A percentile compares a stretch with the other conserved stretches of the same genome.
phyloP scores from a whole-genome alignment of 2,797 vertebrate species.

The Alcedo quadribrachys region DNA sequence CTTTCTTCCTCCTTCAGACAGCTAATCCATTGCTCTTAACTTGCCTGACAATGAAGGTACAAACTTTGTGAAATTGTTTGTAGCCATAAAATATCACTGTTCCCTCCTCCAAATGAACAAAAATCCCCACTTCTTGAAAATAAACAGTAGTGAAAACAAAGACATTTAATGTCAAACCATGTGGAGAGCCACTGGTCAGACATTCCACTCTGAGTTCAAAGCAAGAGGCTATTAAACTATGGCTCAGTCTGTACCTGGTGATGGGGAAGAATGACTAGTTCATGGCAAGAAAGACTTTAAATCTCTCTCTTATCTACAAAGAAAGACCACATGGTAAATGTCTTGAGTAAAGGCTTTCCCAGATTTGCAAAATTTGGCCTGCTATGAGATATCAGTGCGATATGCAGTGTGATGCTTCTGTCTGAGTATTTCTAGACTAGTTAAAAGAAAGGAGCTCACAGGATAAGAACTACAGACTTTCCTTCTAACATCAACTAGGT shows the following conservation, averaged over 20 bases:
- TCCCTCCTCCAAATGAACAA: not conserved
- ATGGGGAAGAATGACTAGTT: not conserved
- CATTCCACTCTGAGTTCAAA: accelerated
- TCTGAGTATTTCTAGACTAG: not conserved
- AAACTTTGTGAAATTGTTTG: not conserved
- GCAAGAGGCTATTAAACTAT: not conserved
- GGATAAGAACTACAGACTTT: not conserved
- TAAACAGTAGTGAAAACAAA: not conserved
- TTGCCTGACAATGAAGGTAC: not conserved
- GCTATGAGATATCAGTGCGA: not conserved
- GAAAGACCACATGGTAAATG: not conserved
- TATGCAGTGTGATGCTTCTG: not conserved
- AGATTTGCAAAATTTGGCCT: not conserved
- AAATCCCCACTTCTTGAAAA: not conserved
- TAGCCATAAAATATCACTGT: not conserved
- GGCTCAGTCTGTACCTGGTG: not conserved
- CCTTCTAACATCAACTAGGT: not conserved
- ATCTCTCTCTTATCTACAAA: not conserved
- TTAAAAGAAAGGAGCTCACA: not conserved
- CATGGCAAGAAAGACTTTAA: not conserved
- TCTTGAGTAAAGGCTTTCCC: not conserved
- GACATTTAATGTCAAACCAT: not conserved
- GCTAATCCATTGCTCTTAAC: not conserved
- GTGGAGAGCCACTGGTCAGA: not conserved
- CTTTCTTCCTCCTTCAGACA: not conserved